A percentile compares a stretch with the other conserved stretches of the same genome.
These are phyloP conservation scores for Drosophila borborema DNA, from an alignment of 2,888 invertebrate species.

Conservation along the genomic window DNA sequence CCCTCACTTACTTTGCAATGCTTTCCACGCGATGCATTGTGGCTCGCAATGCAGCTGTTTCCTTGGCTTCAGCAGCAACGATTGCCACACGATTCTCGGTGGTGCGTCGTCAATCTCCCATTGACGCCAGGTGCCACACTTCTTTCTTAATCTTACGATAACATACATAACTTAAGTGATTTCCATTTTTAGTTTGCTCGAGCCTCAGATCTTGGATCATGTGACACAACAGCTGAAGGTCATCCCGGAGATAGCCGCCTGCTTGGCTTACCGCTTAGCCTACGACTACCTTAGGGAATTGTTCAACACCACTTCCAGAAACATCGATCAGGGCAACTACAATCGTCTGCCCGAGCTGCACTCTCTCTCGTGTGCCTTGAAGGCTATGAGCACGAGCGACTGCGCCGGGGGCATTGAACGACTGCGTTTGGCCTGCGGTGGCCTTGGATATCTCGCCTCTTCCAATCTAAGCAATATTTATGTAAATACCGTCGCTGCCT, in stretches of 20 bases:
- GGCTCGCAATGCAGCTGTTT: slow-evolving; percentile 89
- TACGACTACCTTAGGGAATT: slow-evolving; percentile 91
- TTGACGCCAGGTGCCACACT: slow-evolving; percentile 88
- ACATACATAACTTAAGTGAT: neutral
- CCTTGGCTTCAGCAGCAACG: slow-evolving; percentile 92
- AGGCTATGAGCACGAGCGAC: slow-evolving; percentile 92
- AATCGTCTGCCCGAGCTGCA: slow-evolving; percentile 93
- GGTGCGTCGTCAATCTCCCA: slow-evolving; percentile 94
- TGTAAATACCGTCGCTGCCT: slow-evolving; percentile 92
- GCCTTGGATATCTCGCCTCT: slow-evolving; percentile 95
- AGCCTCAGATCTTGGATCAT: slow-evolving; percentile 96
- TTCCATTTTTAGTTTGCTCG: slow-evolving; percentile 86
- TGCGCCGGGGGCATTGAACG: slow-evolving; percentile 91
- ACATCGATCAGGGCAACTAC: slow-evolving; percentile 91
- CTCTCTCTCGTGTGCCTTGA: slow-evolving; percentile 94
- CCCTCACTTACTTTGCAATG: slow-evolving; percentile 94
- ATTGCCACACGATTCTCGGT: slow-evolving; percentile 96
- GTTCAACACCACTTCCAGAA: slow-evolving; percentile 91
- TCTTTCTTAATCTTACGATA: rapidly evolving
- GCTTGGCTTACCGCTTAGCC: slow-evolving; percentile 91
- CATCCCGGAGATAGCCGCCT: slow-evolving; percentile 92
- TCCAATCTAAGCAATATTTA: slow-evolving; percentile 94
- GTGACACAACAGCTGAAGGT: slow-evolving; percentile 97
- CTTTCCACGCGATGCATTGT: slow-evolving; percentile 95
- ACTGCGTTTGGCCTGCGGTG: slow-evolving; percentile 95